A percentile compares a stretch with the other conserved stretches of the same genome.
Conservation (phyloP, 2,113 vertebrate genomes). For the Illadopsis cleaveri region DNA sequence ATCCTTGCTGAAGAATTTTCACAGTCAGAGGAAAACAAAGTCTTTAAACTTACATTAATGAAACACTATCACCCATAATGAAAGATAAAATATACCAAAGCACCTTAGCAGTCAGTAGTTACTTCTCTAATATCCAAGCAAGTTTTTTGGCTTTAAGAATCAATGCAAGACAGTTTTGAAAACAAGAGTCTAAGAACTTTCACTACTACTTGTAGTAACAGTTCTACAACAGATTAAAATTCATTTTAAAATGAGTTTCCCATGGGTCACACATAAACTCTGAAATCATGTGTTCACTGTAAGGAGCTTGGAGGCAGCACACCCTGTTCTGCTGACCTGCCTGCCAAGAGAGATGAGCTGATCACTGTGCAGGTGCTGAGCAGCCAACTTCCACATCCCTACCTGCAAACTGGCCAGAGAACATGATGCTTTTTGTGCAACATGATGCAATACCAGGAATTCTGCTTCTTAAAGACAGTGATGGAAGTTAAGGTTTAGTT, state of each 20-base stretch:
- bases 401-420: neutral
- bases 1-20: neutral
- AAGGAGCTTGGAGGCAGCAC: neutral
- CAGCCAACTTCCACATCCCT: neutral
- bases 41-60: neutral
- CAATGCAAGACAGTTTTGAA: neutral
- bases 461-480: neutral
- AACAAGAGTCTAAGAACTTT: neutral
- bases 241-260: neutral
- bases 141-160: neutral
- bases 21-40: neutral
- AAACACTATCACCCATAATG: neutral
- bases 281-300: neutral
- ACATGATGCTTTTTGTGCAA: neutral
- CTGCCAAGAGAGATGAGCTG: neutral
- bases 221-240: neutral
- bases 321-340: neutral
- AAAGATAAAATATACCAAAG: neutral
- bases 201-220: neutral
- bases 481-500: neutral
- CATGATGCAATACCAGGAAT: neutral
- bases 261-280: neutral
- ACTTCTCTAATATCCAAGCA: neutral
- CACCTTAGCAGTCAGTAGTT: neutral
- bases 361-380: neutral